Conservation (phyloP, 2,888 invertebrate genomes). For the Patella depressa region DNA sequence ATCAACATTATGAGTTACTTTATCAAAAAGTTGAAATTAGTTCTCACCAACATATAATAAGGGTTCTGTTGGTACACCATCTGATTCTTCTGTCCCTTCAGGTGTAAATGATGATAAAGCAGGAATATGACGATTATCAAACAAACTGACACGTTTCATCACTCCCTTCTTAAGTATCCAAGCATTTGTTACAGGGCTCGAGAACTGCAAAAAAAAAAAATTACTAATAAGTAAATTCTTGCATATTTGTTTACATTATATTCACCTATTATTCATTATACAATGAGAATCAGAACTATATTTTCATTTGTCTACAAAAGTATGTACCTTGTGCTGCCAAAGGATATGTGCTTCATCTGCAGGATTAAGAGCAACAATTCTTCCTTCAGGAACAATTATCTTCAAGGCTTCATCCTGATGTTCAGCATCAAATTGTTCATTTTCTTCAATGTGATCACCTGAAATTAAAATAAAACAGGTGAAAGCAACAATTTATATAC, state of each 20-base stretch:
- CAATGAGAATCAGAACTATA: background rate
- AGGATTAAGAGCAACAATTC: conserved; percentile 79
- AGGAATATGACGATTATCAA: conserved; percentile 63
- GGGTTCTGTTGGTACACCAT: conserved; percentile 42
- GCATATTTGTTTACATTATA: background rate
- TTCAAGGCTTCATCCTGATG: conserved; percentile 47
- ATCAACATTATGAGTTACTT: background rate
- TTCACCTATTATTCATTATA: background rate
- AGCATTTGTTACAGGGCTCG: conserved; percentile 87
- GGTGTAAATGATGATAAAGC: conserved; percentile 51
- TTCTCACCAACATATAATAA: conserved; percentile 65
- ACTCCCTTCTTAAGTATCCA: conserved; percentile 84
- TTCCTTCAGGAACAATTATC: conserved; percentile 77
- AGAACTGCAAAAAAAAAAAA: conserved; percentile 76
- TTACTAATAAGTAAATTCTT: background rate
- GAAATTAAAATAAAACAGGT: background rate
- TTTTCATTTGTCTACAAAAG: too few relatives aligned
- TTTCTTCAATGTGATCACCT: background rate
- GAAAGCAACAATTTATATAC: too few relatives aligned
- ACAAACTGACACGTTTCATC: conserved; percentile 74
- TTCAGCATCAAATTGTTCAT: background rate
- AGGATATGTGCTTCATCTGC: conserved; percentile 76
- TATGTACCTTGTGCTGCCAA: conserved; percentile 83
- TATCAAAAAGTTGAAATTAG: background rate
- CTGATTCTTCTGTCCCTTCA: conserved; percentile 37